Evolutionary conservation across 2,113 vertebrate genomes (phyloP).

Genomic region (Notarius quadriscutis): DNA sequence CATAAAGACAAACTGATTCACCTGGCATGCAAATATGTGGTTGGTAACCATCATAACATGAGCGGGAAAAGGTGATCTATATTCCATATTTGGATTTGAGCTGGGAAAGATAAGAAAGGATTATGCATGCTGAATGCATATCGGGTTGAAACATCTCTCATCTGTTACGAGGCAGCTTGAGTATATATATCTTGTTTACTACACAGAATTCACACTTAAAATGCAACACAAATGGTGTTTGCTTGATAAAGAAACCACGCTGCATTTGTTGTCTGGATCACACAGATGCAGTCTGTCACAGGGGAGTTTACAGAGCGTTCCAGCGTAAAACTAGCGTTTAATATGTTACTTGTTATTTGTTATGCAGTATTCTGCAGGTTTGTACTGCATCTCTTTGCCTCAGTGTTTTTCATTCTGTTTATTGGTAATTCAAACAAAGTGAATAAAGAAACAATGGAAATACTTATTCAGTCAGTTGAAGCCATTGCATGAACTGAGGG

Average conservation of each 20-base stretch:
- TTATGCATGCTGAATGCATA: background rate
- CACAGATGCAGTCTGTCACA: conserved; percentile 15
- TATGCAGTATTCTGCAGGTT: background rate
- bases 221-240: conserved; percentile 18
- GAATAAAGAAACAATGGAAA: background rate
- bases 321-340: background rate
- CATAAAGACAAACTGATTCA: conserved; percentile 55
- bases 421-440: background rate
- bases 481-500: background rate
- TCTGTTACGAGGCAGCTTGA: background rate
- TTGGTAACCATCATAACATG: conserved; percentile 40
- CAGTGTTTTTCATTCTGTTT: background rate
- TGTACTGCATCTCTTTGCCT: background rate
- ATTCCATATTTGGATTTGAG: conserved; percentile 8
- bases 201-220: conserved; percentile 7
- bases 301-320: background rate
- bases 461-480: background rate
- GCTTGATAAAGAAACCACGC: conserved; percentile 7
- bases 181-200: conserved; percentile 1
- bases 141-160: conserved; percentile 15
- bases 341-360: background rate
- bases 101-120: conserved; percentile 4
- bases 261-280: conserved; percentile 1
- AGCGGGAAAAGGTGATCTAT: conserved; percentile 21
- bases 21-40: conserved; percentile 60